Evolutionary conservation across 2,797 vertebrate species (phyloP), one percentile per base, ranked within the genome.

Genomic region (Nyctibius grandis): DNA sequence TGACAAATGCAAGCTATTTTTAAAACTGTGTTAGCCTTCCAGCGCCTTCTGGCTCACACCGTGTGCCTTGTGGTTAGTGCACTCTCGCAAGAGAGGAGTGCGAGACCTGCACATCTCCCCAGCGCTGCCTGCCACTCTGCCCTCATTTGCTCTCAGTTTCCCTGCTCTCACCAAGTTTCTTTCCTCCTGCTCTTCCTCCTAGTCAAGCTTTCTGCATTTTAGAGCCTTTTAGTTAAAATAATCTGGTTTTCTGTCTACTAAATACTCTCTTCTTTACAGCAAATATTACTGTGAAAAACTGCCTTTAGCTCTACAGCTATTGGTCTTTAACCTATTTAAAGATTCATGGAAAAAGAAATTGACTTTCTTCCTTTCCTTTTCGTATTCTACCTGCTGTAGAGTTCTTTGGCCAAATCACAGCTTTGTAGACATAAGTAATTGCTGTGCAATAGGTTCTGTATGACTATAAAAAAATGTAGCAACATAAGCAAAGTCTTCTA

Each of bases 51-150:
- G 65, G 31, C 28, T 69, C 56, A 57, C 9, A 38, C 20, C 6
- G 0, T 1, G 0, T 57, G 28, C 31, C 57, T 59, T 1, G 0
- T 2, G 4, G 40, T 68, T 44, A 36, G 13, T 11, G 48, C 18
- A 5, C 15, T 67, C 42, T 29, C 1, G 3, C 31, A 47, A 61
- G 47, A 23, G 20, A 50, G 44, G 31, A 38, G 50, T 8, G 33
- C 1, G 4, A 67, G 47, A 8, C 15, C 48, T 14, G 59, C 42
- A 56, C 22, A 40, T 29, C 31, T 59, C 75, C 48, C 22, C 26
- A 21, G 29, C 2, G 29, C 56, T 61, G 42, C n/a, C 73, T 20
- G 16, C 11, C 33, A 5, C 36, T 61, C 68, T 67, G 53, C 34
- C 40, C 36, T 64, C 18, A 16, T 47, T 38, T 72, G 40, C n/a